Conservation (phyloP, 30 jellyfish, hydroid and myxozoan species). For the Hydra vulgaris region DNA sequence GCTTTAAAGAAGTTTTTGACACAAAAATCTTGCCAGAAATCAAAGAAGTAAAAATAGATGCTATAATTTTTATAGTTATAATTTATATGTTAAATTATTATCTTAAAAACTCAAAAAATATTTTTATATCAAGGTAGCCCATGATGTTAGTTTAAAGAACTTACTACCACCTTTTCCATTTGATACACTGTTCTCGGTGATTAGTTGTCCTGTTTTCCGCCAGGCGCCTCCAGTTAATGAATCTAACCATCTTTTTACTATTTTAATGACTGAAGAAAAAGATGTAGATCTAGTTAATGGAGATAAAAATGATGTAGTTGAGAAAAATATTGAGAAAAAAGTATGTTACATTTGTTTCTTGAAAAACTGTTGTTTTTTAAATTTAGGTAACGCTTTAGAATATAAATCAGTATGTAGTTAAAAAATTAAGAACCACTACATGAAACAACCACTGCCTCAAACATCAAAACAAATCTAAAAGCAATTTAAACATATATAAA, state of each 20-base stretch:
- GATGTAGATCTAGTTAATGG: neutral
- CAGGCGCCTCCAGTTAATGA: conserved; percentile 46
- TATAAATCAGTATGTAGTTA: neutral
- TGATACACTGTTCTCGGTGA: conserved; percentile 67
- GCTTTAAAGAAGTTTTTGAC: conserved; percentile 38
- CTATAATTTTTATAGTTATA: no score
- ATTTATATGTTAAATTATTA: no score
- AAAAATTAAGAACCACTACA: neutral
- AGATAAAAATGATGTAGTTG: conserved; percentile 42
- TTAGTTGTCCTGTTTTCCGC: conserved; percentile 65
- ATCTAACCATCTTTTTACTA: conserved; percentile 47
- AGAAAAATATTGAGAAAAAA: conserved; percentile 59
- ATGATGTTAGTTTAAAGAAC: conserved; percentile 83
- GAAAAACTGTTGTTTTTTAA: no score
- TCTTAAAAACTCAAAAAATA: no score
- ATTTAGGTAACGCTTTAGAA: no score
- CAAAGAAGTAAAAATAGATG: conserved; percentile 46
- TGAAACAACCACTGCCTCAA: no score
- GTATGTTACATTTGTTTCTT: conserved; percentile 25
- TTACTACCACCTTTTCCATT: conserved; percentile 94
- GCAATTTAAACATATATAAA: no score
- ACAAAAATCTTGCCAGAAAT: conserved; percentile 35
- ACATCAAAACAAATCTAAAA: no score
- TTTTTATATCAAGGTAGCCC: conserved; percentile 45
- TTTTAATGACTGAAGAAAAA: conserved; percentile 16